Percentiles rank a stretch among this genome's conserved stretches.
phyloP scores from a whole-genome alignment of 2,797 vertebrate species.

The Danio choprae region DNA sequence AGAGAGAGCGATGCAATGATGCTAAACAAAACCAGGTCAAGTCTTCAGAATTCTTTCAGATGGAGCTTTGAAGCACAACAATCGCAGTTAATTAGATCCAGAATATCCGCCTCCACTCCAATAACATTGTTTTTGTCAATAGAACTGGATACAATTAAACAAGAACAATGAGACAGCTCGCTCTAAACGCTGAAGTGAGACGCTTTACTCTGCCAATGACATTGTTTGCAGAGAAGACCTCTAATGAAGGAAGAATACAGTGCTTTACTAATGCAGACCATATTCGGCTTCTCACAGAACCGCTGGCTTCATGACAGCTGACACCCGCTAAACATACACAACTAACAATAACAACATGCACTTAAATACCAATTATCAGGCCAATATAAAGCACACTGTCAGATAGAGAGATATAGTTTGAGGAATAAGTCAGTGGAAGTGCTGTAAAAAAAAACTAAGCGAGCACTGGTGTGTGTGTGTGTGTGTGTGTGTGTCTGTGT shows the following conservation, averaged over 20 bases:
- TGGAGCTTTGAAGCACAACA: conserved; percentile 54
- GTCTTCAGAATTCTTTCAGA: conserved; percentile 55
- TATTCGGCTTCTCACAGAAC: conserved; percentile 27
- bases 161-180: conserved; percentile 48
- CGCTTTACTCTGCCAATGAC: conserved; percentile 25
- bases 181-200: conserved; percentile 42
- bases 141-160: conserved; percentile 56
- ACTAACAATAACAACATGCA: conserved; percentile 23
- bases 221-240: conserved; percentile 34
- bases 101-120: conserved; percentile 47
- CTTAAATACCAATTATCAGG: conserved; percentile 31
- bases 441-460: conserved; percentile 18
- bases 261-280: conserved; percentile 34
- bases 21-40: conserved; percentile 53
- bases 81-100: conserved; percentile 59
- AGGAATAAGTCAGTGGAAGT: conserved; percentile 8
- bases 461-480: background rate
- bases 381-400: conserved; percentile 20
- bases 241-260: conserved; percentile 47
- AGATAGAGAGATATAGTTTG: conserved; percentile 20
- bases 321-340: conserved; percentile 25
- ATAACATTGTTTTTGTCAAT: conserved; percentile 54
- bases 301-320: conserved; percentile 31
- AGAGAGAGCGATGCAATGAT: conserved; percentile 1
- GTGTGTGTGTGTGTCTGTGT: background rate